Conservation (phyloP, 2,113 vertebrate genomes). For the Neodon shergylaensis region DNA sequence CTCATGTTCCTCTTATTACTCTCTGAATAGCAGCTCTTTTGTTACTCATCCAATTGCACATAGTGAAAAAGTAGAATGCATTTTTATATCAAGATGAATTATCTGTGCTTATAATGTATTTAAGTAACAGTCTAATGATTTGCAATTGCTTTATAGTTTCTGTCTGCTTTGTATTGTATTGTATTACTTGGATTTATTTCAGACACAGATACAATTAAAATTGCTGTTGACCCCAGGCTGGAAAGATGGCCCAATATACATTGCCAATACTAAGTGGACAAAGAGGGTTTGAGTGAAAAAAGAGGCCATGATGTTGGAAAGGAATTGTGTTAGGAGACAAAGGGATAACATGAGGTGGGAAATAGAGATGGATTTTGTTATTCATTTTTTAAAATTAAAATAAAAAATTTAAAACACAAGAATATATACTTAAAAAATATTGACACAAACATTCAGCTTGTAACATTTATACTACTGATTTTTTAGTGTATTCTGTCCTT, state of each 20-base stretch:
- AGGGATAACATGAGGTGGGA: background rate
- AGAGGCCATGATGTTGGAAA: background rate
- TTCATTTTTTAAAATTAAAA: background rate
- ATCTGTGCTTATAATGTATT: background rate
- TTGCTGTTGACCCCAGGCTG: background rate
- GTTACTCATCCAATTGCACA: background rate
- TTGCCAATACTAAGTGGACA: background rate
- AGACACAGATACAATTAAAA: slow-evolving; percentile 16
- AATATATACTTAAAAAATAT: background rate
- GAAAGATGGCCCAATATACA: background rate
- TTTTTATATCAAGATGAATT: background rate
- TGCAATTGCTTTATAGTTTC: slow-evolving; percentile 5
- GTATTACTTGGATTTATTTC: slow-evolving; percentile 28
- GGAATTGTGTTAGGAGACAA: too few species aligned
- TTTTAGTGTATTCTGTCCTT: background rate
- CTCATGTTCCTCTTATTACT: background rate
- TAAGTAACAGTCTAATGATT: background rate
- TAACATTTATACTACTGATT: background rate
- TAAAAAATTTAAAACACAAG: too few species aligned
- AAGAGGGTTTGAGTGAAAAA: background rate
- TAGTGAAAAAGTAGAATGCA: background rate
- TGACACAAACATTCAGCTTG: background rate
- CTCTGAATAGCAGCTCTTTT: background rate
- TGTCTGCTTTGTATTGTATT: background rate
- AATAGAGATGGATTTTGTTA: background rate